These are phyloP conservation scores for Alectoris magna DNA, from an alignment of 2,797 vertebrate genomes.

Conservation along the genomic window DNA sequence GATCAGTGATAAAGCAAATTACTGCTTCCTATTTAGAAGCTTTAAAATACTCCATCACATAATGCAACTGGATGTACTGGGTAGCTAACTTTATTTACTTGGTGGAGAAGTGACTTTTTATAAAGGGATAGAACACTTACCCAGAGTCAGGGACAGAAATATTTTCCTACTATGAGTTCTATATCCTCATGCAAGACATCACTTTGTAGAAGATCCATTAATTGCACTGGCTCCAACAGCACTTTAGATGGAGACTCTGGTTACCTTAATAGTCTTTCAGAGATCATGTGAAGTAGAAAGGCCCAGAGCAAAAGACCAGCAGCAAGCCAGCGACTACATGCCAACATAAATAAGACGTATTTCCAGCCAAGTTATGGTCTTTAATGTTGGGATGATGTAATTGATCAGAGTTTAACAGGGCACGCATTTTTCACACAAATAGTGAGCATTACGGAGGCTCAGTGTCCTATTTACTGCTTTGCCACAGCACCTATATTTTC, in stretches of 20 bases:
- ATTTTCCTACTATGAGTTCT: not conserved
- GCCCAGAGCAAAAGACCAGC: not conserved
- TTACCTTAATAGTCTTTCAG: slow-evolving; percentile 15
- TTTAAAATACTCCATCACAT: not conserved
- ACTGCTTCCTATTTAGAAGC: not conserved
- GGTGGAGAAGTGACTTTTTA: not conserved
- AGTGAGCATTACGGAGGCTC: slow-evolving; percentile 23
- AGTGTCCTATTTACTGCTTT: slow-evolving; percentile 44
- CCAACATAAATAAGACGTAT: slow-evolving; percentile 24
- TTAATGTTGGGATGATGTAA: slow-evolving; percentile 55
- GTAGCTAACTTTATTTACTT: not conserved
- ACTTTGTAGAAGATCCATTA: slow-evolving; percentile 6
- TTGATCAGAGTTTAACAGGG: slow-evolving; percentile 47
- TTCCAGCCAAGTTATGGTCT: slow-evolving; percentile 5
- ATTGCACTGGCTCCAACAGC: slow-evolving; percentile 28
- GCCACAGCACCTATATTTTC: slow-evolving; percentile 50
- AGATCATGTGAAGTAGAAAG: not conserved
- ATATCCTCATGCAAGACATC: not conserved
- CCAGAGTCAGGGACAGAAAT: not conserved
- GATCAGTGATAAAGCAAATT: not conserved
- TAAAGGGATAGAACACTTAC: not conserved
- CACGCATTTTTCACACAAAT: not conserved
- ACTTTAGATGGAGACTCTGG: slow-evolving; percentile 39
- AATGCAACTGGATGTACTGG: not conserved
- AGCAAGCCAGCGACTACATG: not conserved